Evolutionary conservation across 2,888 invertebrate species (phyloP), one percentile per base, ranked within the genome.

Genomic region (Polietes domitor): DNA sequence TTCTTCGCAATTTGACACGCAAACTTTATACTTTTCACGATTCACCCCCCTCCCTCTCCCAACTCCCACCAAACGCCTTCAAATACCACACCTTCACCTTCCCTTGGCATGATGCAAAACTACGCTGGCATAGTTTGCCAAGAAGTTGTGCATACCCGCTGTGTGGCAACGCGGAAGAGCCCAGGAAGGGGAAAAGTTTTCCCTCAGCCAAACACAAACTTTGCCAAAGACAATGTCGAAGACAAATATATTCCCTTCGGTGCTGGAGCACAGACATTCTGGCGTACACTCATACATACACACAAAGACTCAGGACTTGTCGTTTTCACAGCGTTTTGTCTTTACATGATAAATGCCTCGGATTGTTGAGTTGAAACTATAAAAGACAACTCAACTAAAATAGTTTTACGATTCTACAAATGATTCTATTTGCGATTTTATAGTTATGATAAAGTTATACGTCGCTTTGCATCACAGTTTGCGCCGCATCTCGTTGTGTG

Each of bases 371-470:
- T 21, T 41, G 4, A 15, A 68, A 68, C 37, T 21, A 37, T 15
- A 58, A 26, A 17, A 65, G 37, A 65, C 37, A 41, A 17, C 21
- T 65, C 41, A 21, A 43, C 68, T 7, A 21, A 68, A 68, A 41
- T 68, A 68, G 41, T 68, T 68, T 41, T 68, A 24, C 24, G n/a
- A 24, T 61, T n/a, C 68, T 41, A 77, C 70, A 83, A 83, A 83
- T 77, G 32, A 71, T 77, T 74, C 77, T 80, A 74, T 80, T 83
- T 80, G 70, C 19, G 53, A 77, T 73, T 73, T 73, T 50, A 47
- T 77, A 68, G 55, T 80, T 80, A 70, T 80, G 73, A 77, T 80
- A 80, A 76, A 70, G 63, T 79, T 79, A 76, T 15, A 12, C 2
- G 63, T 32, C 17, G 26, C 26, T 58, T 58, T 58, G 12, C 58